Conservation (phyloP, 23 tunicate genomes). For the Halocynthia aurantium region DNA sequence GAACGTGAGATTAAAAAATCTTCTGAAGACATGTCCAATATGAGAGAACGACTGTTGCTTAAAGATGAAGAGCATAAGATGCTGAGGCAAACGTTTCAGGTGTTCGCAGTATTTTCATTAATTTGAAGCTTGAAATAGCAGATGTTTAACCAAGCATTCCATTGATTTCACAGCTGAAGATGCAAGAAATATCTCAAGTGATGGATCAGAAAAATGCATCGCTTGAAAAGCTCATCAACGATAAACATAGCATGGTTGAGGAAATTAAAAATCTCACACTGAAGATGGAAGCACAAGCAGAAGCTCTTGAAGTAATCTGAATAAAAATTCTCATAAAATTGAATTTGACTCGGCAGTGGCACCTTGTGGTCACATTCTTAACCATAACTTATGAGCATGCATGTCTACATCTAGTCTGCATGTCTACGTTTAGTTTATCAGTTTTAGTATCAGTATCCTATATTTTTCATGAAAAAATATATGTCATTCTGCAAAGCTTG, state of each 20-base stretch:
- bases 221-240: conserved; percentile 35
- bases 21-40: conserved; percentile 53
- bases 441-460: too few species aligned
- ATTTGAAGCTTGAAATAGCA: too few species aligned
- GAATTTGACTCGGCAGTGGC: too few species aligned
- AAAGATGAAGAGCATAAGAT: conserved; percentile 49
- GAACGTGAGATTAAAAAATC: conserved; percentile 56
- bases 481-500: too few species aligned
- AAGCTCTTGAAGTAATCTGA: conserved; percentile 15
- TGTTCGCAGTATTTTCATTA: not conserved
- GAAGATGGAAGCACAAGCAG: conserved; percentile 28
- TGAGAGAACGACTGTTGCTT: conserved; percentile 37
- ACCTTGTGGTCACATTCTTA: too few species aligned
- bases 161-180: conserved; percentile 29
- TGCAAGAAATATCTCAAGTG: conserved; percentile 65
- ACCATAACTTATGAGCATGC: too few species aligned
- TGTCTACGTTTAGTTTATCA: too few species aligned
- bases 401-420: too few species aligned
- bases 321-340: not conserved
- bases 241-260: conserved; percentile 20
- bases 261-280: conserved; percentile 30
- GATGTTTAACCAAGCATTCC: too few species aligned
- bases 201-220: conserved; percentile 73
- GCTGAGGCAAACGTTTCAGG: conserved; percentile 53
- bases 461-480: too few species aligned